A percentile compares a stretch with the other conserved stretches of the same genome.
Conservation (phyloP, 2,888 invertebrate genomes). For the Sclerodermus sp. region DNA sequence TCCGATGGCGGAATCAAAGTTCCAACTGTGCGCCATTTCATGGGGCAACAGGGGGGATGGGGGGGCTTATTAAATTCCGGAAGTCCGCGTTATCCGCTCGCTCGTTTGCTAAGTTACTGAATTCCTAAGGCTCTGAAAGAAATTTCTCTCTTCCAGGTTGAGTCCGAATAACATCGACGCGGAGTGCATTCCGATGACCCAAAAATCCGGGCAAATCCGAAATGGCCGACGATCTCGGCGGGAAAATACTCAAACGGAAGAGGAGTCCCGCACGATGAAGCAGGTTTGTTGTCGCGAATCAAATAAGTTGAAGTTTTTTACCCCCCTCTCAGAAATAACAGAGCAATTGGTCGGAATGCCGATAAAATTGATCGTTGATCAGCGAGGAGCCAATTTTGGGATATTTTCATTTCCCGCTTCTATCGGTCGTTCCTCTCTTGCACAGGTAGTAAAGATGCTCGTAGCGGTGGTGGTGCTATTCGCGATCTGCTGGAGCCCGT, state of each 20-base stretch:
- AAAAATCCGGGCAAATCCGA: constrained; percentile 34
- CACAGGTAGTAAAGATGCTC: constrained; percentile 74
- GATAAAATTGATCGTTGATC: too few relatives aligned
- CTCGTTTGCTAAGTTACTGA: too few relatives aligned
- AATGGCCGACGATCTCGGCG: constrained; percentile 42
- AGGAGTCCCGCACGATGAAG: constrained; percentile 52
- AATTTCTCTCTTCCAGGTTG: constrained; percentile 30
- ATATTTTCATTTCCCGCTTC: neutral
- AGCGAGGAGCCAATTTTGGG: neutral
- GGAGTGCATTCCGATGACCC: constrained; percentile 48
- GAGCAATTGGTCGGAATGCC: too few relatives aligned
- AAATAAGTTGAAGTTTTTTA: too few relatives aligned
- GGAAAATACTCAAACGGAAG: constrained; percentile 44
- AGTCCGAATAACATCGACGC: constrained; percentile 35
- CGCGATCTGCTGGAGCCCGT: constrained; percentile 71
- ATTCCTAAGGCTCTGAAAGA: too few relatives aligned
- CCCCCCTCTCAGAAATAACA: too few relatives aligned
- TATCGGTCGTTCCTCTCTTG: neutral
- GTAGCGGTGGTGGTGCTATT: constrained; percentile 71
- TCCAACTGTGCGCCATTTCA: too few relatives aligned
- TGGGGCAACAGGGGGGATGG: too few relatives aligned
- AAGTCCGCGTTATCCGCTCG: too few relatives aligned
- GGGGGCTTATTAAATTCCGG: too few relatives aligned
- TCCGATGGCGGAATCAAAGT: too few relatives aligned
- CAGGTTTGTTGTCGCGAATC: constrained; percentile 46